Base-by-base conservation (phyloP, 2,888 invertebrate species). In the Agonum fuliginosum region DNA sequence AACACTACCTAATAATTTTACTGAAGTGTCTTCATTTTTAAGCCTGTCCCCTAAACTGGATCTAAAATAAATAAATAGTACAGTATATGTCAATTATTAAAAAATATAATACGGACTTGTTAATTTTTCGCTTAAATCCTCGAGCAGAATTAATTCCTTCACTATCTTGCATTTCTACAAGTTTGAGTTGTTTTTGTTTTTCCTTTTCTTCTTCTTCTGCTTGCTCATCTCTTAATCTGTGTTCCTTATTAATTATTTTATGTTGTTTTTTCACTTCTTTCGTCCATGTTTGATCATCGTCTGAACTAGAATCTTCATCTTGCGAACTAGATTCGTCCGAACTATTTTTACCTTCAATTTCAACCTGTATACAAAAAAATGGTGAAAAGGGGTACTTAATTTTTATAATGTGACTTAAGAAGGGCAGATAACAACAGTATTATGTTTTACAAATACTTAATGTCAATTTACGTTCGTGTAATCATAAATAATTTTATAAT, bases 231-330 rank as follows among this genome's bases (percentile, higher is more conserved):
- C 84, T 83, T 82, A 86, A 70, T 85, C 87, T 83, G 83, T 89
- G 84, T 85, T 91, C 88, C 84, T 88, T 82, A 84, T 92, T 88
- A 12, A 92, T 89, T n/a, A 91, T 87, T 82, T 89, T 89, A 83
- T 94, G 93, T 83, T 93, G 92, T 83, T 93, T 93, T 83, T 94
- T 94, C 77, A 96, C 91, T 87, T 96, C 95, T 83, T 93, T 92
- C 0, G 91, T 90, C 93, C 94, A 95, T 3, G 91, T 90, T 79
- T 91, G 91, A 72, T 95, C 95, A 84, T 96, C 96, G 81, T 96
- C 96, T 0, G 96, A 95, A 84, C 94, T 90, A 62, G 85, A 84
- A 62, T 84, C 84, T 12, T 79, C 79, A n/a, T 74, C 67, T 17
- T 83, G 81, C 19, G 81, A 82, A 20, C 82, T 82, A 3, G 83